These are phyloP conservation scores for Cherax destructor DNA, from an alignment of 1,140 invertebrate species.

Conservation along the genomic window DNA sequence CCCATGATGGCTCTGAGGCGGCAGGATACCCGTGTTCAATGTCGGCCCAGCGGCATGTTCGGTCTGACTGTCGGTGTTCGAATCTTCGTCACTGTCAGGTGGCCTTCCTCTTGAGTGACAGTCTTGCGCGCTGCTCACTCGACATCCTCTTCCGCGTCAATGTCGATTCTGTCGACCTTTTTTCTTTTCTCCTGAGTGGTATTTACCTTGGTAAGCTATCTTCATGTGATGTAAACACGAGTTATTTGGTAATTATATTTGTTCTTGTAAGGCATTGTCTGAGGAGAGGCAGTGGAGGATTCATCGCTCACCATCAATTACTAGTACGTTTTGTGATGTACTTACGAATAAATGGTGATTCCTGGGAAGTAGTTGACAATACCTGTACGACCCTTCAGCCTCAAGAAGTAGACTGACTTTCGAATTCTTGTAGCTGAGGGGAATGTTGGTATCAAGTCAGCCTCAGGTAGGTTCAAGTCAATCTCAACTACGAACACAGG, in stretches of 20 bases:
- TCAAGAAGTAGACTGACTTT: no score
- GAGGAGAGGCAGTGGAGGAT: neutral
- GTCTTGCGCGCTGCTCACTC: neutral
- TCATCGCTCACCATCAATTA: neutral
- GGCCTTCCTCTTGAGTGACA: neutral
- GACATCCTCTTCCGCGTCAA: neutral
- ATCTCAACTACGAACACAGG: no score
- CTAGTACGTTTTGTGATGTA: neutral
- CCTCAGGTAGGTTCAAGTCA: no score
- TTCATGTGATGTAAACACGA: neutral
- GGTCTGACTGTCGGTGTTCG: neutral
- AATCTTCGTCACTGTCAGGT: neutral
- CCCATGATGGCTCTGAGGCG: neutral
- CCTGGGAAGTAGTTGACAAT: no score
- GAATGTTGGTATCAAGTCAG: no score
- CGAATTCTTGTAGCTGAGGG: no score
- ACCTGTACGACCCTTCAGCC: no score
- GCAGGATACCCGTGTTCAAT: neutral
- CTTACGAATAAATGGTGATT: no score
- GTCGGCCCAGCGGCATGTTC: neutral
- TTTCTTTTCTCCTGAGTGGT: neutral
- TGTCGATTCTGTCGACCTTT: neutral
- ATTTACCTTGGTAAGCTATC: neutral
- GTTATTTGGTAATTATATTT: constrained; percentile 1
- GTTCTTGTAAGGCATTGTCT: neutral